Evolutionary conservation across 2,797 vertebrate genomes (phyloP).

Genomic region (Bucorvus abyssinicus): DNA sequence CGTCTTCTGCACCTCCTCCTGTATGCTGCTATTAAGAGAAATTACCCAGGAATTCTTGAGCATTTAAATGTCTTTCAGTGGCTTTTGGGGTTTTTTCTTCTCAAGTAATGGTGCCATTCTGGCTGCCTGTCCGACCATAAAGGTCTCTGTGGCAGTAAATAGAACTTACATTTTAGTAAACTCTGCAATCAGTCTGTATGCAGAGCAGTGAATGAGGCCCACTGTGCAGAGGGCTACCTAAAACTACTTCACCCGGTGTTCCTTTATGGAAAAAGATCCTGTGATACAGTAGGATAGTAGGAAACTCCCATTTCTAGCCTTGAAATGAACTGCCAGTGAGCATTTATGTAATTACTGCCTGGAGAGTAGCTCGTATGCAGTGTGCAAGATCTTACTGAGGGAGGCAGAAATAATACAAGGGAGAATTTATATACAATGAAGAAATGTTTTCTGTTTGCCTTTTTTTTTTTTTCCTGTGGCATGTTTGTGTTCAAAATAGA

Average conservation of each 20-base stretch:
- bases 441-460: not conserved
- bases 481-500: not conserved
- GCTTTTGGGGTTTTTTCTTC: not conserved
- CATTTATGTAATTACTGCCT: constrained; percentile 1
- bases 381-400: not conserved
- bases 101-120: not conserved
- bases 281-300: not conserved
- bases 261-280: not conserved
- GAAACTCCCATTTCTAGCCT: not conserved
- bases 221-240: not conserved
- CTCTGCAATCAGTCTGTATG: not conserved
- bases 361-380: not conserved
- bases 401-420: not conserved
- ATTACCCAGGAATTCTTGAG: not conserved
- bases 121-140: not conserved
- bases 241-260: not conserved
- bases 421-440: not conserved
- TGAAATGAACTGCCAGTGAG: not conserved
- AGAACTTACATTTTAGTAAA: not conserved
- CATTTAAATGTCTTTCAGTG: not conserved
- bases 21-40: not conserved
- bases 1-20: not conserved
- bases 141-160: not conserved
- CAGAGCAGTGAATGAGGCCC: not conserved
- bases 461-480: not conserved